Conservation (phyloP, 1,140 invertebrate genomes). For the Thaumetopoea pityocampa region DNA sequence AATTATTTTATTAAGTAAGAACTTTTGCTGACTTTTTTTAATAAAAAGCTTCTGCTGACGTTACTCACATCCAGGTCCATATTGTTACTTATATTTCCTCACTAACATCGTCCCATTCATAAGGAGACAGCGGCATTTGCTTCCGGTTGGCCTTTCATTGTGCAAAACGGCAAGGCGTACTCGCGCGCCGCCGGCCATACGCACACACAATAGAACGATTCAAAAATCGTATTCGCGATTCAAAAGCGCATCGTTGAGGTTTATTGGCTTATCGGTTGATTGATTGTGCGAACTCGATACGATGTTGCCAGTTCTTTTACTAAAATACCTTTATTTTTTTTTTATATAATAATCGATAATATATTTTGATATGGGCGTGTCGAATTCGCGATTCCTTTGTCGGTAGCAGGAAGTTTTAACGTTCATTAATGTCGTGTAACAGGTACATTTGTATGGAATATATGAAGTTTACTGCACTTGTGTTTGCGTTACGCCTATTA, state of each 20-base stretch:
- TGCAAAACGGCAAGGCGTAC: slow-evolving; percentile 61
- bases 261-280: slow-evolving; percentile 76
- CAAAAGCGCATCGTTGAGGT: slow-evolving; percentile 75
- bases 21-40: slow-evolving; percentile 10
- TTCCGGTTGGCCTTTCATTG: slow-evolving; percentile 65
- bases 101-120: slow-evolving; percentile 46
- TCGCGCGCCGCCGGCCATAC: slow-evolving; percentile 60
- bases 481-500: slow-evolving; percentile 63
- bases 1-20: no score
- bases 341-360: slow-evolving; percentile 44
- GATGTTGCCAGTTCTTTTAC: slow-evolving; percentile 51
- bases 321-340: slow-evolving; percentile 25
- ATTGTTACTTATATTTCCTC: slow-evolving; percentile 70
- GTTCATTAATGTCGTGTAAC: slow-evolving; percentile 38
- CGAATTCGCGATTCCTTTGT: slow-evolving; percentile 57
- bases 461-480: slow-evolving; percentile 47
- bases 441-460: slow-evolving; percentile 43
- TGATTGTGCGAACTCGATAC: slow-evolving; percentile 74
- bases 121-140: slow-evolving; percentile 57
- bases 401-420: slow-evolving; percentile 57
- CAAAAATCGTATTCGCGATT: slow-evolving; percentile 69
- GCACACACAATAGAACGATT: slow-evolving; percentile 57
- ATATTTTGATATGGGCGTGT: slow-evolving; percentile 74
- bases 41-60: slow-evolving; percentile 17
- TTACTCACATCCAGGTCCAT: slow-evolving; percentile 43